Conservation (phyloP, 2,797 vertebrate species). For the Coregonus suidteri region DNA sequence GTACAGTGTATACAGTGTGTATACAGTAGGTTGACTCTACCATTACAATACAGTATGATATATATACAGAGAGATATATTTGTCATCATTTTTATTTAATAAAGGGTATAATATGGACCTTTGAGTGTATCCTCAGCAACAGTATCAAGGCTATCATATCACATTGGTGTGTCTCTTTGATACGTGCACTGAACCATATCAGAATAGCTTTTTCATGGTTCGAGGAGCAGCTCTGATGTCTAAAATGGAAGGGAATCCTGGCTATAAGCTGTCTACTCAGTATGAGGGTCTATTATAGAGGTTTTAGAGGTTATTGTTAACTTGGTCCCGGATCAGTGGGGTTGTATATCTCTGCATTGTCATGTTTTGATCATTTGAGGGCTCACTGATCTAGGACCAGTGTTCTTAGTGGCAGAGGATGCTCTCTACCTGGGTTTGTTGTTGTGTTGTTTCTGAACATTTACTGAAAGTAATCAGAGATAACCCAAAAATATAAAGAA, state of each 20-base stretch:
- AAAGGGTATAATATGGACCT: conserved; percentile 44
- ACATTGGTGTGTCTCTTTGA: conserved; percentile 13
- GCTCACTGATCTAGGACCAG: too few species aligned
- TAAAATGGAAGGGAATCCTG: not conserved
- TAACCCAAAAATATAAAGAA: conserved; percentile 59
- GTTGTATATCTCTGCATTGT: too few species aligned
- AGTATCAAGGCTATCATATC: conserved; percentile 15
- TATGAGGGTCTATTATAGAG: not conserved
- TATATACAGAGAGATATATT: conserved; percentile 50
- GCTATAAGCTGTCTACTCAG: not conserved
- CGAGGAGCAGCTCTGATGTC: too few species aligned
- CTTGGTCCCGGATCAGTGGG: too few species aligned
- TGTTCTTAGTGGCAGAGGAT: not conserved
- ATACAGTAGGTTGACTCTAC: conserved; percentile 21
- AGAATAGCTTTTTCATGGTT: conserved; percentile 4
- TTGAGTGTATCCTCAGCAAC: conserved; percentile 20
- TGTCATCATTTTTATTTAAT: conserved; percentile 54
- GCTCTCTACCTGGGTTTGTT: conserved; percentile 27
- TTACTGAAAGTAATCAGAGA: conserved; percentile 52
- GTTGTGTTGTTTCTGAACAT: conserved; percentile 55
- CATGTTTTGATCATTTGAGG: too few species aligned
- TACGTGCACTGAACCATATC: not conserved
- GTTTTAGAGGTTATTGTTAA: not conserved
- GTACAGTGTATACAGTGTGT: too few species aligned
- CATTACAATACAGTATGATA: conserved; percentile 50